phyloP scores from a whole-genome alignment of 2,888 invertebrate genomes.

The Omphaloscelis lunosa region DNA sequence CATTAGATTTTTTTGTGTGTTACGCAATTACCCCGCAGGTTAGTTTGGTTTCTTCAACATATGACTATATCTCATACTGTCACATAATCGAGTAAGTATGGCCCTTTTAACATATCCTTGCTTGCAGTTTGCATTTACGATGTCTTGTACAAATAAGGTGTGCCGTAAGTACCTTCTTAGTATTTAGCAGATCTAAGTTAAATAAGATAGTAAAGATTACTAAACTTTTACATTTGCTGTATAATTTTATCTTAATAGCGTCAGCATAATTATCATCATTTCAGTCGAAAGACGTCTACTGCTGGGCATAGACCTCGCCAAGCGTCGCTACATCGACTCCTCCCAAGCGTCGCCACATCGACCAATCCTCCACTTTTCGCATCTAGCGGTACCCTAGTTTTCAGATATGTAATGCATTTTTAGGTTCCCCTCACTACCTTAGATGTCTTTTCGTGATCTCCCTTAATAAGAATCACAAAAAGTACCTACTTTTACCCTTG shows the following conservation, averaged over 20 bases:
- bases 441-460: neutral
- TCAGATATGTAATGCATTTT: neutral
- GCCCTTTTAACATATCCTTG: conserved; percentile 11
- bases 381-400: neutral
- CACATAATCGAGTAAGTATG: conserved; percentile 1
- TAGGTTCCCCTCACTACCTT: neutral
- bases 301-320: too few species aligned
- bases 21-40: neutral
- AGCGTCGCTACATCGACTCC: too few species aligned
- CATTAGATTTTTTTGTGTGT: neutral
- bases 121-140: conserved; percentile 37
- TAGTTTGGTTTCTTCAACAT: neutral
- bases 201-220: neutral
- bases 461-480: neutral
- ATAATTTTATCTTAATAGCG: neutral
- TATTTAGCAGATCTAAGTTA: conserved; percentile 6
- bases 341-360: too few species aligned
- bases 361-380: neutral
- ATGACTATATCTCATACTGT: conserved; percentile 6
- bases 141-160: conserved; percentile 44
- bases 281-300: neutral
- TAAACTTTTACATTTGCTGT: neutral
- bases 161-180: neutral
- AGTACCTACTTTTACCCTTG: conserved; percentile 4
- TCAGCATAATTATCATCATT: neutral